phyloP scores from a whole-genome alignment of 35 echinoderm and acorn worm species.

The Amphiura filiformis region DNA sequence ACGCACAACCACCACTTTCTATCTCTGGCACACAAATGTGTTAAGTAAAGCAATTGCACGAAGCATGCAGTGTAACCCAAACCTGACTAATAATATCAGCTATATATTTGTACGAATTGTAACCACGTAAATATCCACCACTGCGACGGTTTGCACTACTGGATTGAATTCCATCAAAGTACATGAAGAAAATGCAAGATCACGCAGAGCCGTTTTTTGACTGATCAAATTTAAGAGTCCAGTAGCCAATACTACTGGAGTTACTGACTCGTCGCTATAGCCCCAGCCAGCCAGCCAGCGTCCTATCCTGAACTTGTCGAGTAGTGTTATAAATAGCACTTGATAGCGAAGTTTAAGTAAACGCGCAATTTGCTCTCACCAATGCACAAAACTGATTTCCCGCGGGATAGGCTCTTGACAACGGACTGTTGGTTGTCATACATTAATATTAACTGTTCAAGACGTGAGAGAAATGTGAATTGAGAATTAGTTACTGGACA shows the following conservation, averaged over 20 bases:
- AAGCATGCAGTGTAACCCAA: background rate
- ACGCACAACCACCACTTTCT: background rate
- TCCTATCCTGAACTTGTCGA: background rate
- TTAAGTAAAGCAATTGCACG: background rate
- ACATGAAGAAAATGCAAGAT: background rate
- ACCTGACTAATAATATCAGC: background rate
- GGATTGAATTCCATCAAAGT: background rate
- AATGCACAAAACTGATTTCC: background rate
- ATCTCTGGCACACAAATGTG: too few relatives aligned
- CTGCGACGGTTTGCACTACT: background rate
- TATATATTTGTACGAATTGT: background rate
- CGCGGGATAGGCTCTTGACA: background rate
- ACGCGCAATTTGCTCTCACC: background rate
- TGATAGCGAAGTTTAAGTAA: background rate
- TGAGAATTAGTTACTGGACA: background rate
- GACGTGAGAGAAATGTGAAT: background rate
- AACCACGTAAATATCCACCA: background rate
- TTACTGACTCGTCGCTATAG: background rate
- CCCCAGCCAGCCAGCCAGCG: background rate
- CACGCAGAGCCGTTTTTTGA: background rate
- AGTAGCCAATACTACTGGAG: conserved; percentile 1
- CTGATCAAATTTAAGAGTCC: background rate
- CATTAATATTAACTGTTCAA: conserved; percentile 2
- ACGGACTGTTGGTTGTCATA: background rate
- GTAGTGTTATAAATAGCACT: conserved; percentile 15